Percentiles rank a stretch among this genome's conserved stretches.
phyloP scores from a whole-genome alignment of 1,140 invertebrate genomes.

The Sminthurinus signatus region DNA sequence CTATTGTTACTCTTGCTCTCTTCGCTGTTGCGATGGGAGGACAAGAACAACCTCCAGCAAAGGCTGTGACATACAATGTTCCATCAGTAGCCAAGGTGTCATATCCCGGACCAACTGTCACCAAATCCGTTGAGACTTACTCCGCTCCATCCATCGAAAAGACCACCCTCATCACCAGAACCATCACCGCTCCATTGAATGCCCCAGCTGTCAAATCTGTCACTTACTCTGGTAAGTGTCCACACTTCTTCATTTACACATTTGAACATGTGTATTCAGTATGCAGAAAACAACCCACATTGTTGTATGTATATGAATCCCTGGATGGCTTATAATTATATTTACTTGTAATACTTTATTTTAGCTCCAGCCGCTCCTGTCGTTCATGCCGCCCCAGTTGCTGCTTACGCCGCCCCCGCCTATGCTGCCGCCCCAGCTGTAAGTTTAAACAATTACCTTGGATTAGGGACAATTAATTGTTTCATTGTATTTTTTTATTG shows the following conservation, averaged over 20 bases:
- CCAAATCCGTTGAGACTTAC: slow-evolving; percentile 37
- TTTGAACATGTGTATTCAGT: background rate
- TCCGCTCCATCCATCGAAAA: slow-evolving; percentile 39
- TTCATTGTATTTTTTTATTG: too few species aligned
- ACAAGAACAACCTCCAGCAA: slow-evolving; percentile 39
- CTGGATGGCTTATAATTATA: too few species aligned
- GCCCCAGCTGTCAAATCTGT: slow-evolving; percentile 28
- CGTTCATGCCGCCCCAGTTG: slow-evolving; percentile 19
- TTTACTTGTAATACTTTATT: slow-evolving; percentile 6
- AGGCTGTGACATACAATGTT: slow-evolving; percentile 37
- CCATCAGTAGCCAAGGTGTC: slow-evolving; percentile 37
- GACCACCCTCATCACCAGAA: slow-evolving; percentile 39
- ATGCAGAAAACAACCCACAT: background rate
- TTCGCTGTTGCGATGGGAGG: slow-evolving; percentile 31
- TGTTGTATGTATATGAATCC: background rate
- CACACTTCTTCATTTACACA: background rate
- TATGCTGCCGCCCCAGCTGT: background rate
- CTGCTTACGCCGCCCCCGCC: slow-evolving; percentile 9
- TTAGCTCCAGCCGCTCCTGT: slow-evolving; percentile 22
- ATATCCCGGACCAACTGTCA: slow-evolving; percentile 36
- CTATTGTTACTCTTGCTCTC: slow-evolving; percentile 25
- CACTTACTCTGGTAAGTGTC: background rate
- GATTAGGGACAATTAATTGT: too few species aligned
- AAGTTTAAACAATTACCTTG: background rate
- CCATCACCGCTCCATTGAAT: slow-evolving; percentile 36